These are phyloP conservation scores for Synanceia verrucosa DNA, from an alignment of 2,797 vertebrate species.

Conservation along the genomic window DNA sequence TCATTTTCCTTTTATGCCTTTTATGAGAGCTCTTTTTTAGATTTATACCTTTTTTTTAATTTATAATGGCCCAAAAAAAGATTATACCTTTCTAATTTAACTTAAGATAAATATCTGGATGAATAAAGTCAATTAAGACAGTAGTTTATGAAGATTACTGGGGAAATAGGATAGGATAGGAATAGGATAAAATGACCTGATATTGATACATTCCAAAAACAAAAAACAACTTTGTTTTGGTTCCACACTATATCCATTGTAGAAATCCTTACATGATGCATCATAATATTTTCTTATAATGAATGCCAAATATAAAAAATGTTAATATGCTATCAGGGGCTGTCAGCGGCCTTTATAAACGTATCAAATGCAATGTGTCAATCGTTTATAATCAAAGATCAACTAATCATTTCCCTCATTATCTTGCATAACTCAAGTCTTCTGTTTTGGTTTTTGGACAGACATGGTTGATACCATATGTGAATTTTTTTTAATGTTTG, in stretches of 20 bases:
- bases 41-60: slow-evolving; percentile 13
- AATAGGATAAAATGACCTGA: background rate
- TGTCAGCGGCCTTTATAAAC: background rate
- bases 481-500: background rate
- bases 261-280: background rate
- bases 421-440: background rate
- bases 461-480: background rate
- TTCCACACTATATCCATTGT: background rate
- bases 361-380: background rate
- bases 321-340: background rate
- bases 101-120: background rate
- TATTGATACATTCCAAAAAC: background rate
- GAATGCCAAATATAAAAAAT: slow-evolving; percentile 9
- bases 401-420: background rate
- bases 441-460: background rate
- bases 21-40: background rate
- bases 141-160: background rate
- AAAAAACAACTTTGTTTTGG: background rate
- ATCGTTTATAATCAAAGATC: background rate
- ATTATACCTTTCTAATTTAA: background rate
- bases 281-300: background rate
- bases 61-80: background rate
- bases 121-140: background rate
- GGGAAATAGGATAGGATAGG: too few relatives aligned
- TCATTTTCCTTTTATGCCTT: too few relatives aligned